Base-by-base conservation (phyloP, 1,140 invertebrate genomes). In the Trypoxylus dichotomus region DNA sequence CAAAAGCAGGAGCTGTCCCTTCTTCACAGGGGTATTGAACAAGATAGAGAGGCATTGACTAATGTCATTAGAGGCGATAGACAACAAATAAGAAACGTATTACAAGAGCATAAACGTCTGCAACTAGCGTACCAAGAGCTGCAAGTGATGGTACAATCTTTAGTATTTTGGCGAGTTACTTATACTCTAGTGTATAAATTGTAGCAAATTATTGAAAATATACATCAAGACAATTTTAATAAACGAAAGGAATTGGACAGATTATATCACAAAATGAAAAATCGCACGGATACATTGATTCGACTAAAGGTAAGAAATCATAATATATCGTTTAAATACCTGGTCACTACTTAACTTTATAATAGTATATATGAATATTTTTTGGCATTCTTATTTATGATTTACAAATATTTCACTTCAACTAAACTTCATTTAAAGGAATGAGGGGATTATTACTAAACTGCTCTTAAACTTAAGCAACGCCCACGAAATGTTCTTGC, bases 181-280 rank as follows among this genome's bases (percentile, higher is more conserved):
- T 25, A 78, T n/a, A 29, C 47, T 11, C n/a, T 71, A 32, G 27
- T 73, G 13, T 76, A 78, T 25, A 54, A 54, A 77, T 79, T 87
- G 13, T 80, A 92, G 90, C 88, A 87, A 85, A 87, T 90, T 79
- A 86, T 88, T 76, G 87, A 87, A 24, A 87, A 86, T 37, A 84
- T 92, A 19, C 86, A 88, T 80, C 88, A 92, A 82, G 88, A 91
- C 73, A 90, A 88, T 82, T 89, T 89, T 78, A 85, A 88, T 27
- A 90, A 90, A 80, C 85, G 89, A n/a, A 90, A 91, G 79, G 87
- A 88, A 75, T 83, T 91, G 21, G 90, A 92, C 78, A 86, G 88
- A 72, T 85, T 91, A 13, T 83, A 86, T 63, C 90, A 90, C 42
- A 84, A 86, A n/a, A 91, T 90, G 83, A 88, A 89, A 78, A 87